Evolutionary conservation across 2,888 invertebrate genomes (phyloP), one percentile per base, ranked within the genome.

Genomic region (Orthonychiurus folsomi): DNA sequence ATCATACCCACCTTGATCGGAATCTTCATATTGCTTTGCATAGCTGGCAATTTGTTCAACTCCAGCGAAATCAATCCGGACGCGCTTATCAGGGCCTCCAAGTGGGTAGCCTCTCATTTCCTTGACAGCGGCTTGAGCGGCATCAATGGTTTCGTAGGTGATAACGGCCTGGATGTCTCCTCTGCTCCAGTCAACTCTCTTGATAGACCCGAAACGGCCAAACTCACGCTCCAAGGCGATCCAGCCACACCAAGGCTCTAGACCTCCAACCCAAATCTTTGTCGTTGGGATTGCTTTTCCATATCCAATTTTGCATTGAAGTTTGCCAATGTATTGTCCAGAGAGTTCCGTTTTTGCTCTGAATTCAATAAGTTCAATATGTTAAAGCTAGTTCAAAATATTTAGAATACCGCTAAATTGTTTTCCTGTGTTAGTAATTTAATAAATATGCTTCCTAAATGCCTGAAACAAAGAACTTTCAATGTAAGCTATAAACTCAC

Each of bases 201-300:
- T 93, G 50, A 99, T 96, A 2, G 91, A 93, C 18, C 99, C 99
- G 79, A 97, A 99, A 64, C 96, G 82, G 78, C 97, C 96, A 79
- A 99, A 97, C 78, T 99, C 97, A 59, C 93, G 82, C 77, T 94
- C 93, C 20, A 99, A 79, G 73, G 92, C 90, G 1, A 92, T 89
- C 47, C 92, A 86, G 1, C 92, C 93, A 1, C 95, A 92, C 96
- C 96, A 95, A 0, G 92, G 89, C 0, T 96, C 96, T 5, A 97
- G 81, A 23, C 96, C 95, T 59, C 99, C 99, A 0, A 99, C 92
- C 96, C 97, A 99, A 63, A 99, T 89, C 63, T 93, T 85, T 9
- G 93, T 92, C 0, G 96, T 95, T 1, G 96, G 93, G n/a, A 93
- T 93, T 0, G 93, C 93, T 80, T 99, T 99, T 1, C 97, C 99